Percentiles rank a stretch among this genome's conserved stretches.
Conservation (phyloP, 2,888 invertebrate species). For the Epistrophella euchroma region DNA sequence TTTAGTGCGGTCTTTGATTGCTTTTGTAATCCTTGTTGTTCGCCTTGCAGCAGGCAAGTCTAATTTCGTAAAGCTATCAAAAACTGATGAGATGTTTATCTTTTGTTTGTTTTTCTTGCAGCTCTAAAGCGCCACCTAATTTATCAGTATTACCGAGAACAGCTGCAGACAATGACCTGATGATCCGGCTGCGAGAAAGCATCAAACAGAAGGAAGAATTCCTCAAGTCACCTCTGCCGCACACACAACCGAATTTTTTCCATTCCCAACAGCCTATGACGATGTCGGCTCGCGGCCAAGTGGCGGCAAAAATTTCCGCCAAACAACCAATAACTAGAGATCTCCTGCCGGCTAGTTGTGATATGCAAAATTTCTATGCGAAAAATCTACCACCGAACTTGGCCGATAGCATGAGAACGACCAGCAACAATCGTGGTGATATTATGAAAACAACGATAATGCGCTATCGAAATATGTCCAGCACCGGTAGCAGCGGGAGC, state of each 20-base stretch:
- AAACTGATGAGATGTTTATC: background rate
- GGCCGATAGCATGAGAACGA: constrained; percentile 60
- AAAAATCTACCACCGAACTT: constrained; percentile 74
- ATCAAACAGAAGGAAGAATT: constrained; percentile 96
- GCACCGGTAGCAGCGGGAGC: constrained; percentile 53
- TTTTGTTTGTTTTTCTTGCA: constrained; percentile 75
- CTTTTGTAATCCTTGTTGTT: constrained; percentile 78
- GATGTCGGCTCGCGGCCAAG: constrained; percentile 76
- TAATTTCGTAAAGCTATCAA: background rate
- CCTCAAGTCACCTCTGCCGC: constrained; percentile 87
- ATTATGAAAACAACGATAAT: constrained; percentile 58
- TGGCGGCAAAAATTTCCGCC: constrained; percentile 72
- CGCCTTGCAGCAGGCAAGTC: constrained; percentile 78
- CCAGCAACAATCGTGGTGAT: constrained; percentile 66
- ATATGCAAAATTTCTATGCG: constrained; percentile 80
- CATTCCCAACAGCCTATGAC: constrained; percentile 69
- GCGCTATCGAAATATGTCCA: constrained; percentile 51
- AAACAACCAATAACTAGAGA: constrained; percentile 78
- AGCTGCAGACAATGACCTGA: constrained; percentile 82
- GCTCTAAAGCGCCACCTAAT: constrained; percentile 81
- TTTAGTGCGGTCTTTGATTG: constrained; percentile 79
- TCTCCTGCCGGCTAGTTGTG: constrained; percentile 79
- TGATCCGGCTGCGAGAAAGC: constrained; percentile 92
- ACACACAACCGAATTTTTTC: constrained; percentile 66
- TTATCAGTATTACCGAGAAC: constrained; percentile 82